These are phyloP conservation scores for Alosa alosa DNA, from an alignment of 2,113 vertebrate genomes.

Conservation along the genomic window DNA sequence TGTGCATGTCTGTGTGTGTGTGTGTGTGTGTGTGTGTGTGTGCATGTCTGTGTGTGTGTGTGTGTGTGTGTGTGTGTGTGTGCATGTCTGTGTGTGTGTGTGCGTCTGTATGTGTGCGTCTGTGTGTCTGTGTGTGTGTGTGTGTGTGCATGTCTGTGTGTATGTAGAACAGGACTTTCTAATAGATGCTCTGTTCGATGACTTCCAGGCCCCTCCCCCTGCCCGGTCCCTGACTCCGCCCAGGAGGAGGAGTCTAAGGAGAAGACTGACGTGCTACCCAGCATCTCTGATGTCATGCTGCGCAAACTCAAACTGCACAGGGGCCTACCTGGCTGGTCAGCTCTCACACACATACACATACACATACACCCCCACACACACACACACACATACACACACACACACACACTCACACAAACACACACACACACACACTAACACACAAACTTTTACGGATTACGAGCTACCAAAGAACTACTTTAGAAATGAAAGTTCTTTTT, in stretches of 20 bases:
- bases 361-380: too few relatives aligned
- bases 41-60: too few relatives aligned
- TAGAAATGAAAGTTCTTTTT: too few relatives aligned
- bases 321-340: slow-evolving; percentile 63
- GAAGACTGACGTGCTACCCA: slow-evolving; percentile 87
- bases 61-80: background rate
- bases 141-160: slow-evolving; percentile 57
- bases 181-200: background rate
- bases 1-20: too few relatives aligned
- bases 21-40: too few relatives aligned
- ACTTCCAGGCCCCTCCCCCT: slow-evolving; percentile 70
- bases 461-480: too few relatives aligned
- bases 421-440: too few relatives aligned
- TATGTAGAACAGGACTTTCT: slow-evolving; percentile 84
- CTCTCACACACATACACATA: too few relatives aligned
- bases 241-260: slow-evolving; percentile 77
- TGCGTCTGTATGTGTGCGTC: slow-evolving; percentile 60
- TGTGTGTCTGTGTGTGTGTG: slow-evolving; percentile 71
- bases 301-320: slow-evolving; percentile 89
- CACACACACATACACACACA: too few relatives aligned
- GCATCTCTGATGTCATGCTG: slow-evolving; percentile 90
- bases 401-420: too few relatives aligned
- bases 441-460: too few relatives aligned
- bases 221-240: slow-evolving; percentile 53
- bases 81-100: slow-evolving; percentile 64